Percentiles rank a stretch among this genome's conserved stretches.
phyloP scores from a whole-genome alignment of 2,113 vertebrate species.

The Sinocyclocheilus anophthalmus region DNA sequence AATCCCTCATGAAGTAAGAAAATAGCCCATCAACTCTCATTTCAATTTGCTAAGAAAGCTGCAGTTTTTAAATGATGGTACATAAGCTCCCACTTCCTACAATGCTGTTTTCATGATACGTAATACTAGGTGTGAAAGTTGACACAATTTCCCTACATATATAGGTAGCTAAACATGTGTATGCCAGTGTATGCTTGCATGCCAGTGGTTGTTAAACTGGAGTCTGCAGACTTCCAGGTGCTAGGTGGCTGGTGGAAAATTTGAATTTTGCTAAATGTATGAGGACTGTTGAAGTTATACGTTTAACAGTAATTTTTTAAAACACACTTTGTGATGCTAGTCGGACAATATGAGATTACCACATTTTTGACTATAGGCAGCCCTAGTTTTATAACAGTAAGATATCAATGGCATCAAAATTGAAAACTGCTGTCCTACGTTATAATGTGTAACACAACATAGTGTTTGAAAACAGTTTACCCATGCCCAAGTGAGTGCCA shows the following conservation, averaged over 20 bases:
- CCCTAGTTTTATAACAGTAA: background rate
- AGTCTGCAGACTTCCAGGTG: background rate
- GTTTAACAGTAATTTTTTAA: background rate
- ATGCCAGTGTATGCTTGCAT: background rate
- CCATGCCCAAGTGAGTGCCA: constrained; percentile 80
- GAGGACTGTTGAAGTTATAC: background rate
- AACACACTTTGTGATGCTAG: no score
- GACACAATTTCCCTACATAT: background rate
- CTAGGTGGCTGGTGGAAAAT: background rate
- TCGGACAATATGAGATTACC: background rate
- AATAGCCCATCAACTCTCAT: background rate
- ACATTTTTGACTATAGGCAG: background rate
- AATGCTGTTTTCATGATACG: background rate
- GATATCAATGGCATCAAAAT: background rate
- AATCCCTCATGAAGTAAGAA: constrained; percentile 61
- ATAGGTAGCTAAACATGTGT: background rate
- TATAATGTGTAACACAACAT: background rate
- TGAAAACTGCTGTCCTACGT: background rate
- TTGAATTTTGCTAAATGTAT: background rate
- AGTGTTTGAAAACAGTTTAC: constrained; percentile 56
- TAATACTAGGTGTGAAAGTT: background rate
- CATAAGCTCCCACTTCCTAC: background rate
- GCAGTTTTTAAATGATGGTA: background rate
- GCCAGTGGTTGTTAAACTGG: background rate
- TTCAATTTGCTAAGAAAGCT: background rate